Conservation (phyloP, 2,113 vertebrate species). For the Malurus cyaneus region DNA sequence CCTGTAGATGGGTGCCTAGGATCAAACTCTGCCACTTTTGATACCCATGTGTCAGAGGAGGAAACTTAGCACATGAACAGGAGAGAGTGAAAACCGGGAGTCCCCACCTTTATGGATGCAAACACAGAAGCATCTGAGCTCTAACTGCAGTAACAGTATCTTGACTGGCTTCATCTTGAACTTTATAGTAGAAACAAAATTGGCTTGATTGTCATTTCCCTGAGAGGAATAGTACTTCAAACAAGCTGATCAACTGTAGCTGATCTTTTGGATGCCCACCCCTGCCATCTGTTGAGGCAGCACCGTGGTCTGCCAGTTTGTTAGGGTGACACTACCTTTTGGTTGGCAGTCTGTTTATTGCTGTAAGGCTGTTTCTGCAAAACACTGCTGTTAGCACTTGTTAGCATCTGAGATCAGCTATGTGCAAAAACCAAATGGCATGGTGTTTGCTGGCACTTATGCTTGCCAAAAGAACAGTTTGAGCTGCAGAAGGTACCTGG, state of each 20-base stretch:
- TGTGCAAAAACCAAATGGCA: slow-evolving; percentile 20
- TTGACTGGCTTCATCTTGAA: background rate
- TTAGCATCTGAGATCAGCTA: slow-evolving; percentile 37
- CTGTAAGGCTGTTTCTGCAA: background rate
- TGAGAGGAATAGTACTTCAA: background rate
- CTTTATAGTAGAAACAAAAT: background rate
- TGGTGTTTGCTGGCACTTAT: background rate
- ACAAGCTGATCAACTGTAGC: background rate
- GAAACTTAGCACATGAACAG: background rate
- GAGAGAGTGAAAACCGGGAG: background rate
- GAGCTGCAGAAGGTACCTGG: slow-evolving; percentile 47
- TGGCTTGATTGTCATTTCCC: background rate
- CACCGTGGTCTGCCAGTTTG: background rate
- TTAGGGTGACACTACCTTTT: background rate
- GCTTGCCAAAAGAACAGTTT: slow-evolving; percentile 56
- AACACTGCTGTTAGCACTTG: slow-evolving; percentile 28
- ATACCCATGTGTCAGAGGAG: background rate
- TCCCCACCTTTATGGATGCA: background rate
- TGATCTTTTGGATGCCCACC: slow-evolving; percentile 44
- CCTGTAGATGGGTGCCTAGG: background rate
- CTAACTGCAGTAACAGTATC: background rate
- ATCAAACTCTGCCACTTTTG: background rate
- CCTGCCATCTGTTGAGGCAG: slow-evolving; percentile 40
- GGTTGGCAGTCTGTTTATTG: slow-evolving; percentile 21
- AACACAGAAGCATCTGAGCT: background rate